Conservation (phyloP, 2,888 invertebrate genomes). For the Trisateles emortualis region DNA sequence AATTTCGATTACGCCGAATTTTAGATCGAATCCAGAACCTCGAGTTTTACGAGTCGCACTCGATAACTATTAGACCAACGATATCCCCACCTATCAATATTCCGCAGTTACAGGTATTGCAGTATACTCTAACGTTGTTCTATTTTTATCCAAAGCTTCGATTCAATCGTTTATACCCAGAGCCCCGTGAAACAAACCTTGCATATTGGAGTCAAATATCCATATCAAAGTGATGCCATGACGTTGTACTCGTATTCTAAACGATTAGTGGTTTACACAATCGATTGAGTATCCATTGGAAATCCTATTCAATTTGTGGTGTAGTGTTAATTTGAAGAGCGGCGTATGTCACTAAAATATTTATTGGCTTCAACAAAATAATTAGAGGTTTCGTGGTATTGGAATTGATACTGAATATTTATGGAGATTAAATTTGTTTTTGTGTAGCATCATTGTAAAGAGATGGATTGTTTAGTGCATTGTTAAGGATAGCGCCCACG, state of each 20-base stretch:
- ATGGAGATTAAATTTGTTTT: too few species aligned
- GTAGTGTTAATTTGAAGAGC: constrained; percentile 1
- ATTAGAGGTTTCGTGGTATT: not conserved
- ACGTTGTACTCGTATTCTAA: not conserved
- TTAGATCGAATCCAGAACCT: too few species aligned
- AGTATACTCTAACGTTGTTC: not conserved
- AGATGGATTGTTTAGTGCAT: too few species aligned
- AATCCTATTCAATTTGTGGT: constrained; percentile 16
- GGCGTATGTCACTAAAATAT: not conserved
- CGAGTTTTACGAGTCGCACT: too few species aligned
- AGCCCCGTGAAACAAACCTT: not conserved
- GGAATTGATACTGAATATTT: not conserved
- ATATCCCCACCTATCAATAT: too few species aligned
- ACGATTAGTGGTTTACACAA: not conserved
- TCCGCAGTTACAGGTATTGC: too few species aligned
- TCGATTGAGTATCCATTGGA: constrained; percentile 6
- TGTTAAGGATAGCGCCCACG: too few species aligned
- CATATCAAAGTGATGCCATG: not conserved
- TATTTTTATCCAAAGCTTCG: not conserved
- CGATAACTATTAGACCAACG: too few species aligned
- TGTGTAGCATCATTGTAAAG: too few species aligned
- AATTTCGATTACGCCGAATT: too few species aligned
- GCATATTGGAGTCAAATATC: not conserved
- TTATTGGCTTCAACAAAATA: not conserved
- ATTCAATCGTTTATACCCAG: not conserved